Conservation (phyloP, 2,888 invertebrate genomes). For the Invenusta paracnida region DNA sequence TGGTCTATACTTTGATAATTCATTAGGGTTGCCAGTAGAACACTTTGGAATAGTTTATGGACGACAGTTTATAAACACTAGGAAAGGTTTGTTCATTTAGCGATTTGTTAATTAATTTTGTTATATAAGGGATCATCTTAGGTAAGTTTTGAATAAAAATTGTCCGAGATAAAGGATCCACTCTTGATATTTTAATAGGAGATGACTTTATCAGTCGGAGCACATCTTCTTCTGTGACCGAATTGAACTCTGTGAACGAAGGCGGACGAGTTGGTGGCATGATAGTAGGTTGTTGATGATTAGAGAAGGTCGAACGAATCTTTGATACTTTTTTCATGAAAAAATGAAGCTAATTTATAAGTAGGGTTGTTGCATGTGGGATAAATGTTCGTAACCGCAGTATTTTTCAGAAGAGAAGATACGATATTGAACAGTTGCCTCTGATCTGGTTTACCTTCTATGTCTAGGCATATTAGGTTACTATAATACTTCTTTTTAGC, state of each 20-base stretch:
- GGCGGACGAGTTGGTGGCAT: conserved; percentile 18
- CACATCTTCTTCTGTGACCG: conserved; percentile 23
- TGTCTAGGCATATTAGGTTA: background rate
- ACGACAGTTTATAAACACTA: conserved; percentile 23
- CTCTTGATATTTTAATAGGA: background rate
- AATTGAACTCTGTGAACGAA: conserved; percentile 21
- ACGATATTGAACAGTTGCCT: background rate
- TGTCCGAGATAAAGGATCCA: background rate
- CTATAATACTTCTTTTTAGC: background rate
- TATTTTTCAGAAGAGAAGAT: background rate
- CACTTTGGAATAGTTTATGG: conserved; percentile 1
- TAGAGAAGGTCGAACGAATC: background rate
- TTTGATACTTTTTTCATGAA: background rate
- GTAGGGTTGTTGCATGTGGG: too few species aligned
- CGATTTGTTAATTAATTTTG: background rate
- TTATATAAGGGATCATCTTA: conserved; percentile 1
- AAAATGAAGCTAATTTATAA: background rate
- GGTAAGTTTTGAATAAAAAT: conserved; percentile 20
- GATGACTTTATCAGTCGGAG: conserved; percentile 11
- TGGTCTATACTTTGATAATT: conserved; percentile 15
- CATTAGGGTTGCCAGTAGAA: conserved; percentile 26
- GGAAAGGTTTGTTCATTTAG: background rate
- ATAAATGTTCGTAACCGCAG: too few species aligned
- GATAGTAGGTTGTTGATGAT: background rate
- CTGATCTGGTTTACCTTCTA: background rate